Conservation (phyloP, 1,140 invertebrate species). For the Drosophila arizonae region DNA sequence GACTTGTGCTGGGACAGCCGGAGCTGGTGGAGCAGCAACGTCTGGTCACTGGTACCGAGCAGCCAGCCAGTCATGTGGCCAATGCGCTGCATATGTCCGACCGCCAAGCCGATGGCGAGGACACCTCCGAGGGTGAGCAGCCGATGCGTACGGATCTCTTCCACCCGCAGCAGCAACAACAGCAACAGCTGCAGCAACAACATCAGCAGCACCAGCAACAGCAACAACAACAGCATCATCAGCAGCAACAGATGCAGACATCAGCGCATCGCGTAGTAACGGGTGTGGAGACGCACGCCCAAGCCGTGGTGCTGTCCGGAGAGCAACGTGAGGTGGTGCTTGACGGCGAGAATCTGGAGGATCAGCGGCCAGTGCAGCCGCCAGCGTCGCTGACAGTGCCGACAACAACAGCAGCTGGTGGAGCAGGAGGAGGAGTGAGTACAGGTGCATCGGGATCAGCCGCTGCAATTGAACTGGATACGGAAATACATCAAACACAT, state of each 20-base stretch:
- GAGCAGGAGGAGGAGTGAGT: background rate
- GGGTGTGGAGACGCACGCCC: conserved; percentile 52
- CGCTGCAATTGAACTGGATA: conserved; percentile 2
- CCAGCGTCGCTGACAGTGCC: conserved; percentile 3
- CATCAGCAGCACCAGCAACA: conserved; percentile 5
- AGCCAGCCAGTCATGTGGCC: conserved; percentile 82
- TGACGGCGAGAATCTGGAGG: conserved; percentile 85
- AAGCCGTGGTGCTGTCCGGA: conserved; percentile 50
- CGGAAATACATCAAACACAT: conserved; percentile 4
- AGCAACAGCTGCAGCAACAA: conserved; percentile 74
- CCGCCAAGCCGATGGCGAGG: conserved; percentile 80
- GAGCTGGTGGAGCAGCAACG: conserved; percentile 84
- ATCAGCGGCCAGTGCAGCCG: conserved; percentile 58
- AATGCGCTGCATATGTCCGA: conserved; percentile 72
- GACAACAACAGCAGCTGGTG: background rate
- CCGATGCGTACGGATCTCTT: conserved; percentile 35
- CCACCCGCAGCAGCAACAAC: conserved; percentile 37
- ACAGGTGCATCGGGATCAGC: conserved; percentile 1
- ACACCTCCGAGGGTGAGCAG: conserved; percentile 71
- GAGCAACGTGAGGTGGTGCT: conserved; percentile 84
- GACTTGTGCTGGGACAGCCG: conserved; percentile 87
- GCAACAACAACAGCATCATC: conserved; percentile 12
- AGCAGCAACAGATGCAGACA: conserved; percentile 28
- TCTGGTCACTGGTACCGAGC: conserved; percentile 71
- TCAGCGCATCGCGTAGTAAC: conserved; percentile 58